Percentiles rank a stretch among this genome's conserved stretches.
Evolutionary conservation across 2,797 vertebrate species (phyloP).

Genomic region (Oophaga sylvatica): DNA sequence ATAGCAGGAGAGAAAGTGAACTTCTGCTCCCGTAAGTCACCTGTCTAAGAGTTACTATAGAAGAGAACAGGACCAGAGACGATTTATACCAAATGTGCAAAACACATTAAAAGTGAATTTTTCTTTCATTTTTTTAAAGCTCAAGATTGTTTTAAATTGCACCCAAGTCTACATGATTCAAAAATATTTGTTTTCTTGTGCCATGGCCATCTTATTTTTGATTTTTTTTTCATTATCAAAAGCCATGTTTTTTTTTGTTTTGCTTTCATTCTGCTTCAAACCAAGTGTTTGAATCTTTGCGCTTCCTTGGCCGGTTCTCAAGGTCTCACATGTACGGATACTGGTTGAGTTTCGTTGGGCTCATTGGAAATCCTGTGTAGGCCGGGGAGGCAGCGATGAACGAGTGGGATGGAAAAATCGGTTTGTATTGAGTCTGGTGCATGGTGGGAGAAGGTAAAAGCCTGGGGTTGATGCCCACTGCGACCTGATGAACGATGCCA

Average conservation of each 20-base stretch:
- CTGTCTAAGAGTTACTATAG: conserved; percentile 94
- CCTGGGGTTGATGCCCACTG: conserved; percentile 92
- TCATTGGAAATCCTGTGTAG: conserved; percentile 93
- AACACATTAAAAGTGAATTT: conserved; percentile 98
- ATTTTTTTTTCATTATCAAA: conserved; percentile 76
- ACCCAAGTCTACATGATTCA: conserved; percentile 94
- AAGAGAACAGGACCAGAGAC: conserved; percentile 94
- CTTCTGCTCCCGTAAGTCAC: conserved; percentile 90
- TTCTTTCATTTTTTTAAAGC: conserved; percentile 86
- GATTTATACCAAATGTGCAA: conserved; percentile 99
- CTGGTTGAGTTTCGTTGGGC: conserved; percentile 97
- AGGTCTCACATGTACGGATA: conserved; percentile 93
- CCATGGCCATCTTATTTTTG: conserved; percentile 81
- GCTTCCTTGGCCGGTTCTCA: conserved; percentile 67
- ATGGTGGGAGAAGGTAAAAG: conserved; percentile 92
- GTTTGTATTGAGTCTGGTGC: conserved; percentile 94
- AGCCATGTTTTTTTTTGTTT: conserved; percentile 80
- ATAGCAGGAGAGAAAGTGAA: conserved; percentile 92
- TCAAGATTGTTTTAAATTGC: conserved; percentile 95
- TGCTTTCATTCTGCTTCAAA: conserved; percentile 65
- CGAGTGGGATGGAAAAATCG: conserved; percentile 91
- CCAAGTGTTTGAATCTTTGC: conserved; percentile 66
- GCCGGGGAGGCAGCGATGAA: conserved; percentile 92
- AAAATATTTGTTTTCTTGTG: conserved; percentile 92
- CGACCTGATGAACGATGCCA: conserved; percentile 91